Percentiles rank a stretch among this genome's conserved stretches.
Conservation (phyloP, 1,140 invertebrate species). For the Drosophila dunni region DNA sequence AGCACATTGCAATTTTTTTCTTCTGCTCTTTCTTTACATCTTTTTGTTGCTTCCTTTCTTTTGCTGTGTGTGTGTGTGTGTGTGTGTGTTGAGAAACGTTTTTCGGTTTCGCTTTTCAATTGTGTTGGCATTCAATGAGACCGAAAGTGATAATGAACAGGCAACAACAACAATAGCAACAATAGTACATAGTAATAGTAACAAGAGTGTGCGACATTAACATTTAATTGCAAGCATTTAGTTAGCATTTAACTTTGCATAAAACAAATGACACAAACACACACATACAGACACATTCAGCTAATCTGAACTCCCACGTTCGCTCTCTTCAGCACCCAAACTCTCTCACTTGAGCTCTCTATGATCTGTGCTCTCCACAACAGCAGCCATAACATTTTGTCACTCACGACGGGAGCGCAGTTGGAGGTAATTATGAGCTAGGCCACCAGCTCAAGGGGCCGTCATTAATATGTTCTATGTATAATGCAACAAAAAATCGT, state of each 20-base stretch:
- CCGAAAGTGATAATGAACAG: conserved; percentile 64
- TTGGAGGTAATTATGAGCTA: too few species aligned
- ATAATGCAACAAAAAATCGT: too few species aligned
- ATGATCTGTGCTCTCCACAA: neutral
- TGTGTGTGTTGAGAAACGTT: conserved; percentile 45
- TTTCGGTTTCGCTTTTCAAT: conserved; percentile 75
- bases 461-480: too few species aligned
- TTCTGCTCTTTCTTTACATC: conserved; percentile 29
- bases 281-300: conserved; percentile 12
- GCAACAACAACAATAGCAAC: conserved; percentile 38
- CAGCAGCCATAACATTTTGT: conserved; percentile 25
- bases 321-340: conserved; percentile 3
- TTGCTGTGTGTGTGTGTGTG: neutral
- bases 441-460: too few species aligned
- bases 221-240: conserved; percentile 80
- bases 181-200: conserved; percentile 25
- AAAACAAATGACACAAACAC: conserved; percentile 62
- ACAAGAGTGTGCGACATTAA: conserved; percentile 62
- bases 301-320: conserved; percentile 21
- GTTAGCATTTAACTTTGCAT: conserved; percentile 78
- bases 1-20: conserved; percentile 61
- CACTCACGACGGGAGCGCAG: too few species aligned
- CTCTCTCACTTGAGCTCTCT: neutral
- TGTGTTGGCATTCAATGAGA: conserved; percentile 58
- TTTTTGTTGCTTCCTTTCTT: conserved; percentile 12